phyloP scores from a whole-genome alignment of 2,113 vertebrate species.

The Pseudopodoces humilis region DNA sequence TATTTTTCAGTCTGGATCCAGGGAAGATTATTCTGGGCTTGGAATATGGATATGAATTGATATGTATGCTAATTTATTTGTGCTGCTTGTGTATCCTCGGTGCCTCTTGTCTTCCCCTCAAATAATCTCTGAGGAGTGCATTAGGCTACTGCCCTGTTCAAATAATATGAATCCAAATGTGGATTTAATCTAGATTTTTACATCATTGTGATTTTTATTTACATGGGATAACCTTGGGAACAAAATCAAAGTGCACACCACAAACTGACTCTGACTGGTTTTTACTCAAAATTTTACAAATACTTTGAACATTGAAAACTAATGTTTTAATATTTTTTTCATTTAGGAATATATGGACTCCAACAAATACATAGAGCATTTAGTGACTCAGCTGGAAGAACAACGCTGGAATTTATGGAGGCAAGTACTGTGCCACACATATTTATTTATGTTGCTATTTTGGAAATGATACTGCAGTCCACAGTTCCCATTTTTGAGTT shows the following conservation, averaged over 20 bases:
- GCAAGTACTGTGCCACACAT: conserved; percentile 66
- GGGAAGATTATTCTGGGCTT: background rate
- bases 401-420: conserved; percentile 84
- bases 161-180: background rate
- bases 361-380: conserved; percentile 86
- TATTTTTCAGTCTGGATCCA: background rate
- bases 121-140: background rate
- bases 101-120: background rate
- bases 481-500: background rate
- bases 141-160: background rate
- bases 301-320: background rate
- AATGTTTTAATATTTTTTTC: background rate
- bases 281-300: background rate
- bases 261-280: background rate
- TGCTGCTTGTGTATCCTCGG: background rate
- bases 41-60: background rate
- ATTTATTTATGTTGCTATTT: background rate
- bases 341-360: conserved; percentile 88
- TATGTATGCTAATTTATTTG: background rate
- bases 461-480: background rate
- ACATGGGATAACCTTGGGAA: background rate
- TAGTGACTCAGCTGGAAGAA: conserved; percentile 86
- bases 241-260: background rate
- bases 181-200: background rate
- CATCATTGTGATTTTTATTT: background rate